These are phyloP conservation scores for Eulemur mongoz DNA, from an alignment of 2,797 vertebrate genomes.

Conservation along the genomic window DNA sequence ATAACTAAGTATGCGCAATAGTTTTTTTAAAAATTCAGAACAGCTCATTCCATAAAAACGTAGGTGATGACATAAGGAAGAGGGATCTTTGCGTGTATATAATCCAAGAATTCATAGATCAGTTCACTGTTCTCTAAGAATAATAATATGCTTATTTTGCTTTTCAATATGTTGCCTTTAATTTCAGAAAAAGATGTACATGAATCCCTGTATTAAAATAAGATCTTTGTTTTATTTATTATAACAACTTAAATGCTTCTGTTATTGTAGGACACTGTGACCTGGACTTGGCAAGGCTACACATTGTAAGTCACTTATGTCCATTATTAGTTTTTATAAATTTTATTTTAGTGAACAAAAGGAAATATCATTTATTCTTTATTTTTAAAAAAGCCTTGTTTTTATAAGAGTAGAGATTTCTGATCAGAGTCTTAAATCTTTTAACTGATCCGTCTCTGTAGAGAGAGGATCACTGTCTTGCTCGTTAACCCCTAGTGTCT, in stretches of 20 bases:
- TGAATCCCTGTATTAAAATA: background rate
- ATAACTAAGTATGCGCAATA: background rate
- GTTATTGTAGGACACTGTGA: constrained; percentile 94
- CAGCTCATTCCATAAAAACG: background rate
- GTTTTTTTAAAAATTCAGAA: background rate
- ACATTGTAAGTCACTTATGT: constrained; percentile 90
- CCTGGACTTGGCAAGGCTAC: constrained; percentile 99
- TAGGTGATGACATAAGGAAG: background rate
- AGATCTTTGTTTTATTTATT: background rate
- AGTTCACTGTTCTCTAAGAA: background rate
- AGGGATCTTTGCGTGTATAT: background rate
- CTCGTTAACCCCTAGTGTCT: background rate
- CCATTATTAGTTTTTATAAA: background rate
- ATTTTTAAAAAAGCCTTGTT: background rate
- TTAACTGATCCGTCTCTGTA: background rate
- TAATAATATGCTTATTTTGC: background rate
- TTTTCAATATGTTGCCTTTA: background rate
- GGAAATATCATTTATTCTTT: background rate
- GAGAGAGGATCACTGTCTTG: background rate
- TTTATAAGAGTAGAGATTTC: background rate
- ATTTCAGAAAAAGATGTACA: background rate
- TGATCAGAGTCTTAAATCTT: background rate
- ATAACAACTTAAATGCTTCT: constrained; percentile 57
- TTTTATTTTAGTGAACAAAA: background rate
- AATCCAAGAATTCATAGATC: background rate